Evolutionary conservation across 2,797 vertebrate genomes (phyloP).

Genomic region (Alcedo atthis): DNA sequence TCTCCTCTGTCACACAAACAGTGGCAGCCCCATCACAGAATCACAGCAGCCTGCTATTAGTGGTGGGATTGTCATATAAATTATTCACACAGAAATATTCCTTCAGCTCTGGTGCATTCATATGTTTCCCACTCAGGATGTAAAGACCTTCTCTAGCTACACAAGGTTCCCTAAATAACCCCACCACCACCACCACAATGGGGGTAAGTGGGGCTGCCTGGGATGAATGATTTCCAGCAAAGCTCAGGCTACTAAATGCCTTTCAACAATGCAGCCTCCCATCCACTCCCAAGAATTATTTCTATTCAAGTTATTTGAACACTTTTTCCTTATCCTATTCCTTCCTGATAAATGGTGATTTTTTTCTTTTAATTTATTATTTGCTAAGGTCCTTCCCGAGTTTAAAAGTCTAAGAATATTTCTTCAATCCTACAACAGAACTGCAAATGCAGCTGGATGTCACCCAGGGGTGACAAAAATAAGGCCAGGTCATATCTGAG

Average conservation of each 20-base stretch:
- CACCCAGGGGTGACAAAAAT: neutral
- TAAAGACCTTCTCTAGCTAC: constrained; percentile 42
- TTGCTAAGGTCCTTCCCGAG: neutral
- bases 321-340: neutral
- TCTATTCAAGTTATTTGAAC: neutral
- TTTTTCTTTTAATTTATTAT: no score
- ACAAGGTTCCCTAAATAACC: constrained; percentile 27
- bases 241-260: neutral
- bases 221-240: neutral
- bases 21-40: neutral
- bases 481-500: neutral
- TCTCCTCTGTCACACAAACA: neutral
- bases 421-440: neutral
- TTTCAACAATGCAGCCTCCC: neutral
- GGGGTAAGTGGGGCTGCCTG: neutral
- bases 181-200: neutral
- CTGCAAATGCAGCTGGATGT: neutral
- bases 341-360: neutral
- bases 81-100: constrained; percentile 24
- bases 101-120: neutral
- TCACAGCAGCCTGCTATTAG: neutral
- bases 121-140: constrained; percentile 46
- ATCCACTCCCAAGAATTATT: neutral
- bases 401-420: neutral
- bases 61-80: neutral